A percentile compares a stretch with the other conserved stretches of the same genome.
Evolutionary conservation across 2,888 invertebrate genomes (phyloP).

Genomic region (Acleris literana): DNA sequence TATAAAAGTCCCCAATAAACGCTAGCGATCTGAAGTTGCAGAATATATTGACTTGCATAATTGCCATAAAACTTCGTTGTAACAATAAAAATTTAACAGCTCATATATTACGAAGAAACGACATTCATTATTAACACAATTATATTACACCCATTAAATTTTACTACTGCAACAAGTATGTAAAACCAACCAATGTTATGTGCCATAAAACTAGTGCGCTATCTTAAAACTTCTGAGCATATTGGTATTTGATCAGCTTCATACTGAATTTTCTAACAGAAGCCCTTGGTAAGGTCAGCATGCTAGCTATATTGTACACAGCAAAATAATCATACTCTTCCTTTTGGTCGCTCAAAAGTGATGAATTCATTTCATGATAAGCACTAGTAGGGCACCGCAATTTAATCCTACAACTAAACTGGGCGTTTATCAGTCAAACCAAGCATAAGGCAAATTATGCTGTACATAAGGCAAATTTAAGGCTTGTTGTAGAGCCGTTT

Average conservation of each 20-base stretch:
- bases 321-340: background rate
- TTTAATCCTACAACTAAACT: slow-evolving; percentile 12
- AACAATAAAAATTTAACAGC: no score
- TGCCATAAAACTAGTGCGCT: no score
- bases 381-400: background rate
- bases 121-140: no score
- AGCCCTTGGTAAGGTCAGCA: slow-evolving; percentile 1
- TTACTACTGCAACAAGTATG: no score
- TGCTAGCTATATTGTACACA: background rate
- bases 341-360: background rate
- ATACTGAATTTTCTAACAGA: background rate
- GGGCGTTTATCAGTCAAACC: slow-evolving; percentile 22
- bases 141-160: no score
- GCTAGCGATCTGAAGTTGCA: no score
- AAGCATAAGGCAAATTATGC: slow-evolving; percentile 2
- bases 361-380: background rate
- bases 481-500: slow-evolving; percentile 88
- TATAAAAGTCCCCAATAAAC: no score
- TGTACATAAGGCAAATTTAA: slow-evolving; percentile 58
- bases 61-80: no score
- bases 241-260: background rate
- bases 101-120: no score
- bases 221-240: background rate
- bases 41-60: no score
- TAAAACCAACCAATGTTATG: no score